Evolutionary conservation across 2,888 invertebrate genomes (phyloP).

Genomic region (Eristalis tenax): DNA sequence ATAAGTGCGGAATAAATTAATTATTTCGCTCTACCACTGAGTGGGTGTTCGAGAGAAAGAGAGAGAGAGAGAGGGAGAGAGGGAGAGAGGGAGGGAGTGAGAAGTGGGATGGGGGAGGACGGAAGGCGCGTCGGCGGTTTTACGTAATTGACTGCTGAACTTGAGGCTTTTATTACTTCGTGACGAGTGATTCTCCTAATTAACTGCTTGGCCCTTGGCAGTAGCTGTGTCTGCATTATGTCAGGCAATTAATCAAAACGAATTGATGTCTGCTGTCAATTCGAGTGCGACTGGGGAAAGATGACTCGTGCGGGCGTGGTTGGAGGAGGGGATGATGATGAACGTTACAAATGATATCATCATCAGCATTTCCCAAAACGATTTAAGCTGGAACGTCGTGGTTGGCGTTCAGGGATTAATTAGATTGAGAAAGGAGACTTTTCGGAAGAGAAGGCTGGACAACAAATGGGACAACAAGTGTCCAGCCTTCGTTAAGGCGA

Average conservation of each 20-base stretch:
- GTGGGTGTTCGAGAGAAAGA: background rate
- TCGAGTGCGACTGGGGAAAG: background rate
- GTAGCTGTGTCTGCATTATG: background rate
- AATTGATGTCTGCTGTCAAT: background rate
- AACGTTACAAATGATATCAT: background rate
- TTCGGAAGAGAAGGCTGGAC: no score
- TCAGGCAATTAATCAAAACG: slow-evolving; percentile 20
- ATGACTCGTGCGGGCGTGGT: background rate
- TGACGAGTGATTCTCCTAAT: background rate
- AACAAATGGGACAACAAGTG: no score
- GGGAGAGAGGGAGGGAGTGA: no score
- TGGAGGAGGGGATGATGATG: background rate
- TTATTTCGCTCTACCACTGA: background rate
- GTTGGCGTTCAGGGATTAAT: no score
- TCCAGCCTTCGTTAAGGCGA: no score
- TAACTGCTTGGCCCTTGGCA: slow-evolving; percentile 9
- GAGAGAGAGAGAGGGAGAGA: no score
- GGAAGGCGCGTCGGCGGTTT: background rate
- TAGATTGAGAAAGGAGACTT: no score
- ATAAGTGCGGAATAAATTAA: slow-evolving; percentile 10
- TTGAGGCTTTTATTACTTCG: background rate
- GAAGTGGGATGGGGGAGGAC: background rate
- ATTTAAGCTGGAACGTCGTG: background rate
- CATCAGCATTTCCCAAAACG: background rate
- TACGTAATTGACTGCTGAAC: background rate